Evolutionary conservation across 2,113 vertebrate species (phyloP).

Genomic region (Donacobius atricapilla): DNA sequence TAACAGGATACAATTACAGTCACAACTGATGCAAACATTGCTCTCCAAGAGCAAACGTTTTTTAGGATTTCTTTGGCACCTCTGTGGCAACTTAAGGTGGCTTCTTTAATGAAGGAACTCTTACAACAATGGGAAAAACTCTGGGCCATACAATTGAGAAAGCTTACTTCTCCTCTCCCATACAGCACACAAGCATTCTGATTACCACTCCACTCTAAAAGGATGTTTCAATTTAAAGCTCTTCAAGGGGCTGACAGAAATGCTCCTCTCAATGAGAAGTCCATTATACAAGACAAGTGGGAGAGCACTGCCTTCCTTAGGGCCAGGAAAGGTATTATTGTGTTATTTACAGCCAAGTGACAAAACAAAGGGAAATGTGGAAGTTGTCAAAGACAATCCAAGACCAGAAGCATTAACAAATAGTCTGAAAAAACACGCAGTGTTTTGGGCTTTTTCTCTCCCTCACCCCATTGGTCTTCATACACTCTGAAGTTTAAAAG

Average conservation of each 20-base stretch:
- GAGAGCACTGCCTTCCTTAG: constrained; percentile 5
- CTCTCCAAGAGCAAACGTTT: not conserved
- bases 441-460: not conserved
- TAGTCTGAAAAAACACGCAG: not conserved
- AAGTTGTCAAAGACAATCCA: not conserved
- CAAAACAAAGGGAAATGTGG: not conserved
- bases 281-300: constrained; percentile 8
- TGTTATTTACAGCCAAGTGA: constrained; percentile 36
- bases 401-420: not conserved
- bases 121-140: constrained; percentile 13
- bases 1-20: not conserved
- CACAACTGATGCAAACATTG: not conserved
- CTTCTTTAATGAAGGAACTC: constrained; percentile 1
- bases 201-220: constrained; percentile 24
- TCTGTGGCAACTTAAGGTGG: not conserved
- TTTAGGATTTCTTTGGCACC: constrained; percentile 1
- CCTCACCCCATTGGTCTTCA: not conserved
- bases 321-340: not conserved
- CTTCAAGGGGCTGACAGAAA: constrained; percentile 28
- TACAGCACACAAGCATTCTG: constrained; percentile 19
- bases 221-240: constrained; percentile 44
- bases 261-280: not conserved
- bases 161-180: not conserved
- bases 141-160: constrained; percentile 27
- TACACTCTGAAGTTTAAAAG: not conserved